Evolutionary conservation across 2,113 vertebrate species (phyloP), one percentile per base, ranked within the genome.

Genomic region (Podocnemis expansa): DNA sequence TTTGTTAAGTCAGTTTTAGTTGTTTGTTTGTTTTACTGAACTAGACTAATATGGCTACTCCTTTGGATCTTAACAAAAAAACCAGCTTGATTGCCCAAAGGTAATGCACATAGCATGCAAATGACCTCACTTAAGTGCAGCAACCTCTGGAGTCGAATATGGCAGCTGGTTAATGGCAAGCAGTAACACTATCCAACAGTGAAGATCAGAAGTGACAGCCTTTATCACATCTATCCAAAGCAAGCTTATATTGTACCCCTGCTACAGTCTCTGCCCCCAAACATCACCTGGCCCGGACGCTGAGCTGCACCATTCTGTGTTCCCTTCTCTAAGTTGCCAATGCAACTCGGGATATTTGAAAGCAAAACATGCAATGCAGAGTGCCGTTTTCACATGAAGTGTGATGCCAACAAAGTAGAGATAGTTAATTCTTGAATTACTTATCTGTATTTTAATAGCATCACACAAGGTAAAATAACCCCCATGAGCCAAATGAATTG

Each of bases 281-380:
- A 41, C 5, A 4, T 55, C 47, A 2, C 14, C 11, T 27, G 27
- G 13, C 1, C 1, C 1, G 27, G 13, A 1, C 1, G 1, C 8
- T 22, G 73, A 85, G 45, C 1, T 17, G 38, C 31, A 34, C 60
- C 31, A 34, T 6, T 16, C 29, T 63, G 7, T 63, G 31, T 63
- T 79, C 0, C 0, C 2, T n/a, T n/a, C n/a, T n/a, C n/a, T n/a
- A n/a, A n/a, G n/a, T n/a, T n/a, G n/a, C n/a, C n/a, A n/a, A n/a
- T n/a, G n/a, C n/a, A n/a, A n/a, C n/a, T n/a, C n/a, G n/a, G n/a
- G n/a, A n/a, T n/a, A n/a, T n/a, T n/a, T n/a, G n/a, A 1, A 9
- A 76, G 54, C 21, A 84, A 79, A 41, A 54, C 10, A 5, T 31
- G 27, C 63, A 51, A 88, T 47, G 47, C 83, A 89, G 85, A 81